Evolutionary conservation across 37 sponge, comb jelly and placozoan genomes (phyloP), one percentile per base, ranked within the genome.

Genomic region (Cliona cf. orientalis): DNA sequence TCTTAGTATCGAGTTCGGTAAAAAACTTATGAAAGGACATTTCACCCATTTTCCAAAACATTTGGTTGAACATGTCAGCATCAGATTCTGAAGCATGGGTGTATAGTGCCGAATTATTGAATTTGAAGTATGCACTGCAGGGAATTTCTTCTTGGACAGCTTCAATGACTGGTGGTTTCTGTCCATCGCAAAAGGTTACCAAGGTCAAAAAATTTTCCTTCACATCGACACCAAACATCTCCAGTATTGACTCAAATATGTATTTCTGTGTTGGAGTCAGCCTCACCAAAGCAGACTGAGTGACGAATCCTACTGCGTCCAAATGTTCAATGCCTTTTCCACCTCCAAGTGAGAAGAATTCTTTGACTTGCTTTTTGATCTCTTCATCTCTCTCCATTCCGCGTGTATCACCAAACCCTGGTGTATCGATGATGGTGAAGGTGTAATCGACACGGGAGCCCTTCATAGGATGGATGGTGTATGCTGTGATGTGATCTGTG

Each of bases 1-100:
- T 40, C 21, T 71, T 56, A 3, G 36, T 35, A 28, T 35, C 29
- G 40, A 93, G 56, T 12, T 63, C 14, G 3, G 19, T 74, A 73
- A 93, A 93, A 59, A 93, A 93, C 0, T 72, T 69, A 21, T 72
- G 42, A 46, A 89, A 82, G 41, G 84, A 83, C 7, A 38, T 46
- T 32, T 46, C 42, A 0, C 94, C 94, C 94, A 93, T 93, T 26
- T 82, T 63, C 94, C 94, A 93, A 53, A 85, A 87, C 81, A 92
- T 61, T 41, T 80, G 42, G 64, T 75, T 65, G 39, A 92, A 87
- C 19, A 11, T 32, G 25, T 65, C 69, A 0, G 73, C 53, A 28
- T 65, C 55, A 5, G n/a, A n/a, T n/a, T n/a, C n/a, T n/a, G 57
- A 49, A 12, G 65, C 31, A n/a, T 60, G 2, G 12, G 45, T 60